A percentile compares a stretch with the other conserved stretches of the same genome.
Evolutionary conservation across 35 echinoderm and acorn worm genomes (phyloP).

Genomic region (Eucidaris tribuloides): DNA sequence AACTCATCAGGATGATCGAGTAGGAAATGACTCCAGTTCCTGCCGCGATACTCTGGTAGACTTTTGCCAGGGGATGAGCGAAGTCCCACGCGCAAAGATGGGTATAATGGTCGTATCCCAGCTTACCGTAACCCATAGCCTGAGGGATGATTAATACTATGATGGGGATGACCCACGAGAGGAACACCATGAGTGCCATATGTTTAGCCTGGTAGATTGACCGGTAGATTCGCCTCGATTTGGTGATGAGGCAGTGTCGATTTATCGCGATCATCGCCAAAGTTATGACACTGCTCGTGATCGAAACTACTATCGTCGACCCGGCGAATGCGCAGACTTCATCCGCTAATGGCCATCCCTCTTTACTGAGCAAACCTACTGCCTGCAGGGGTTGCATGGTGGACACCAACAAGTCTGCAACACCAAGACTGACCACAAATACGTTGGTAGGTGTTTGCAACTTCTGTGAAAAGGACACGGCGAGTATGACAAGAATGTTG

Average conservation of each 20-base stretch:
- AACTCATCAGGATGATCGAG: background rate
- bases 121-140: background rate
- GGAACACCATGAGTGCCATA: background rate
- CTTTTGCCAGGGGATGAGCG: background rate
- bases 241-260: slow-evolving; percentile 6
- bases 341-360: slow-evolving; percentile 5
- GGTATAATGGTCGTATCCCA: slow-evolving; percentile 4
- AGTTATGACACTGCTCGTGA: slow-evolving; percentile 7
- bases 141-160: background rate
- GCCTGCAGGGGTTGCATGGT: slow-evolving; percentile 18
- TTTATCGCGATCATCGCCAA: slow-evolving; percentile 9
- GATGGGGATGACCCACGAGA: slow-evolving; percentile 15
- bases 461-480: background rate
- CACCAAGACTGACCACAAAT: slow-evolving; percentile 12
- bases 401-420: slow-evolving; percentile 21
- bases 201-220: background rate
- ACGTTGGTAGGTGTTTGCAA: slow-evolving; percentile 8
- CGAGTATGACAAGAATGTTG: slow-evolving; percentile 1
- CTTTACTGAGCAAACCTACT: background rate
- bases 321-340: slow-evolving; percentile 3
- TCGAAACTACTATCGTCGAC: background rate
- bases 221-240: background rate
- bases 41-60: slow-evolving; percentile 5
- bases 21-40: background rate
- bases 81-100: slow-evolving; percentile 26